Base-by-base conservation (phyloP, 2,113 vertebrate genomes). In the Bubo bubo region DNA sequence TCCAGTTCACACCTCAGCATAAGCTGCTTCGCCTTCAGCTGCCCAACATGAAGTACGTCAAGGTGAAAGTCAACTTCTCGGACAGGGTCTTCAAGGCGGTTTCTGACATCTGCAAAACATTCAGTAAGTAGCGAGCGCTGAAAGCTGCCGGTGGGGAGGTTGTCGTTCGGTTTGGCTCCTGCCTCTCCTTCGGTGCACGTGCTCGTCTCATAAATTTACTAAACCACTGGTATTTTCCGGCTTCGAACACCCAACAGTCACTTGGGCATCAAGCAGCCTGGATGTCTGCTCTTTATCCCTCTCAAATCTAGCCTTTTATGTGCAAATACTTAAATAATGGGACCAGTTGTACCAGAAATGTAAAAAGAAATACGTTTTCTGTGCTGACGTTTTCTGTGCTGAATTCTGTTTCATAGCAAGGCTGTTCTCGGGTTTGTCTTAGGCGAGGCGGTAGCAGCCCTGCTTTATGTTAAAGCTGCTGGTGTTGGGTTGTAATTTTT, bases 31-130 rank as follows among this genome's bases (percentile, higher is more conserved):
- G 99, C 67, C 99, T 99, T 34, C 99, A 99, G 95, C 99, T 99
- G 91, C 99, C 99, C 97, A 99, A 99, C 98, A 99, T 99, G 99
- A 99, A 99, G 94, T 99, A 99, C 55, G 99, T 99, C 98, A 99
- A 99, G 97, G 99, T 99, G 97, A 99, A 99, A 96, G 99, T 99
- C 97, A 99, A 99, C 98, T 99, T 99, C 98, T 99, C 99, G 2
- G 99, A 99, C 97, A 98, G 99, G 47, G 99, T 99, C 98, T 99
- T 99, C 98, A 99, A 99, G 98, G 99, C 99, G 0, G 99, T 99
- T 70, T 99, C 99, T 4, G 99, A 99, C 98, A 99, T 99, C 98
- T 99, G 99, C 98, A 99, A 99, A 97, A 99, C 99, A 5, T 99
- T 99, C 97, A 99, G 99, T 99, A 98, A 99, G 99, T 99, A 97